These are phyloP conservation scores for Heliornis fulica DNA, from an alignment of 2,113 vertebrate species.

Conservation along the genomic window DNA sequence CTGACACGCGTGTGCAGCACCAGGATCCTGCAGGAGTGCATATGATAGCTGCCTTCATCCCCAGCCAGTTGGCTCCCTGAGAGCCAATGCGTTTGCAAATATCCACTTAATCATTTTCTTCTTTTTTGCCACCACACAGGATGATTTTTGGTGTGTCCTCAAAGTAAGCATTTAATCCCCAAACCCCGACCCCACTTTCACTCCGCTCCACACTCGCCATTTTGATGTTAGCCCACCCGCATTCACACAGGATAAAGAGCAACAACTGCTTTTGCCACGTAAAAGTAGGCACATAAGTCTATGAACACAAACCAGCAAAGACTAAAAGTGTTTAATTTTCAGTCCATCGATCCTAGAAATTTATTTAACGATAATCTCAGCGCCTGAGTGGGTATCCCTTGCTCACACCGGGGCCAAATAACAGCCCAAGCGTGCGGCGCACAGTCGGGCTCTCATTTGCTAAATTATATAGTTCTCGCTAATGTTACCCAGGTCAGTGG, in stretches of 20 bases:
- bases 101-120: background rate
- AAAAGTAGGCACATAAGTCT: background rate
- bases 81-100: background rate
- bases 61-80: background rate
- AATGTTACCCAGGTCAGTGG: conserved; percentile 47
- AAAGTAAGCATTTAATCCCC: background rate
- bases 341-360: background rate
- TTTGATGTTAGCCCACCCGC: background rate
- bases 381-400: background rate
- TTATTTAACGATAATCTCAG: background rate
- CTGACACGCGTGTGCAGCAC: background rate
- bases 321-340: conserved; percentile 10
- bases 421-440: background rate
- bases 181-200: background rate
- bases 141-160: background rate
- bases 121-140: background rate
- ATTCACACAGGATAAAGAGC: background rate
- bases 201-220: background rate
- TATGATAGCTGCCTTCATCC: background rate
- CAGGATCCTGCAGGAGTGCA: background rate
- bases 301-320: background rate
- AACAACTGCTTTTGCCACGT: background rate
- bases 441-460: conserved; percentile 5
- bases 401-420: conserved; percentile 10
- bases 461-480: conserved; percentile 26